Evolutionary conservation across 2,797 vertebrate genomes (phyloP), one percentile per base, ranked within the genome.

Genomic region (Eremophila alpestris): DNA sequence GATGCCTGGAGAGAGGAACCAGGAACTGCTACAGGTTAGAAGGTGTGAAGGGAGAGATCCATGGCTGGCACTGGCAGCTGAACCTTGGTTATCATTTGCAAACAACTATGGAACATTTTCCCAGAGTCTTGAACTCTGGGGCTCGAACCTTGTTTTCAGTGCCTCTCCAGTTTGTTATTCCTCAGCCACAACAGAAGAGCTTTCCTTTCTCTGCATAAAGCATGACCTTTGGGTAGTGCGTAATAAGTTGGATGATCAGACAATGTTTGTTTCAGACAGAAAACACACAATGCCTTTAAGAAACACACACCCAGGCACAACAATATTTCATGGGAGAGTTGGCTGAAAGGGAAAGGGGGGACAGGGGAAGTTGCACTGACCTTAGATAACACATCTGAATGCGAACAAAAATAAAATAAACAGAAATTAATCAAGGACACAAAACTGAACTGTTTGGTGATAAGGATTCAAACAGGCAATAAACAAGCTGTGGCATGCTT

Each of bases 361-460:
- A 58, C 74, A 85, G 41, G 74, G 94, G 94, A 96, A 96, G 92
- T 95, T 93, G 55, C 80, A 12, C 36, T 92, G 87, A 94, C 95
- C 93, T 88, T 79, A 95, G 95, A 97, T 97, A 96, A 96, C 93
- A 89, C 81, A 94, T 88, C 79, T 90, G 80, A 90, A 76, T 88
- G 36, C 65, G 93, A 96, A 96, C 83, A 90, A 96, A 94, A 96
- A 95, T 59, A 76, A 88, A 94, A 90, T 78, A 97, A 91, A 94
- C 83, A 96, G 51, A 92, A 89, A 96, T 94, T 87, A 94, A 94
- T 95, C 89, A 95, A 95, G 84, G 74, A 86, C 83, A 86, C 82
- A 38, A 89, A 84, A 80, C 68, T 45, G 30, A 95, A 45, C 36
- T 9, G 23, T 30, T 51, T 40, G 32, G 83, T 94, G 92, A 95